These are phyloP conservation scores for Dichetophora obliterata DNA, from an alignment of 2,888 invertebrate genomes.

Conservation along the genomic window DNA sequence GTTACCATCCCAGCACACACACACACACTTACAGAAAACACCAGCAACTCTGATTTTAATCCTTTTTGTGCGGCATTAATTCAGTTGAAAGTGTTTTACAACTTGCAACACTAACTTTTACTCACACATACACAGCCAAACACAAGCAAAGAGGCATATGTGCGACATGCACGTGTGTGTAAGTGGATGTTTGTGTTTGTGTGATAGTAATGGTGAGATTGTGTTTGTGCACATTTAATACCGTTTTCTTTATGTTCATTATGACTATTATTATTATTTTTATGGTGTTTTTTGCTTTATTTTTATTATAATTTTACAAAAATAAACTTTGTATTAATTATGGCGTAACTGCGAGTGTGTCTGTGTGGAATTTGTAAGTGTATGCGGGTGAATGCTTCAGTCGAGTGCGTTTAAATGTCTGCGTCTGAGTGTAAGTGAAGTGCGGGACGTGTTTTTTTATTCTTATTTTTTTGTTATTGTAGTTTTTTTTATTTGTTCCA, in stretches of 20 bases:
- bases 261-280: background rate
- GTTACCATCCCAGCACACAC: background rate
- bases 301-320: slow-evolving; percentile 16
- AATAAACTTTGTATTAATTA: slow-evolving; percentile 23
- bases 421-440: background rate
- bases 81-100: slow-evolving; percentile 34
- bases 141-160: background rate
- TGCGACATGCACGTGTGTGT: background rate
- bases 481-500: background rate
- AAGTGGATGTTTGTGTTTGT: background rate
- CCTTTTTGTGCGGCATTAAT: slow-evolving; percentile 24
- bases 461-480: background rate
- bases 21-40: background rate
- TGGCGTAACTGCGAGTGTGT: background rate
- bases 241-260: background rate
- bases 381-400: background rate
- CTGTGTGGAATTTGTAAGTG: background rate
- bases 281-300: background rate
- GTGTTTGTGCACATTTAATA: background rate
- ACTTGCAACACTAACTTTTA: slow-evolving; percentile 25
- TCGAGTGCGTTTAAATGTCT: background rate
- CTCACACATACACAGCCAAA: background rate
- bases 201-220: background rate
- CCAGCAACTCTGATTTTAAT: background rate
- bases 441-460: background rate